Percentiles rank a stretch among this genome's conserved stretches.
phyloP scores from a whole-genome alignment of 2,888 invertebrate genomes.

The Cetonia aurata region DNA sequence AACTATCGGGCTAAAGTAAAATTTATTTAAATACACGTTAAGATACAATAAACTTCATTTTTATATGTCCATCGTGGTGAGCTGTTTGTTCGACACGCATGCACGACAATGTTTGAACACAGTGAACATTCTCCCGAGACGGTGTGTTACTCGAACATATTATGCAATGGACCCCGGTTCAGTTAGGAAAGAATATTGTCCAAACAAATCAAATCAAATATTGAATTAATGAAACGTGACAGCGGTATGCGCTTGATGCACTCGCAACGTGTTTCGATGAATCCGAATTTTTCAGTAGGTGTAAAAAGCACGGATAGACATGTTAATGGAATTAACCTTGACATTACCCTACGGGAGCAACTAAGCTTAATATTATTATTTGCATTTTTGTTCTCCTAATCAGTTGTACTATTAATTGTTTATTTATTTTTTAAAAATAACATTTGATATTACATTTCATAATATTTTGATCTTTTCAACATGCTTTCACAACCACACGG shows the following conservation, averaged over 20 bases:
- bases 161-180: conserved; percentile 36
- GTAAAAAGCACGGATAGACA: conserved; percentile 55
- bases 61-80: background rate
- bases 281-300: conserved; percentile 48
- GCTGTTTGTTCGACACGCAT: conserved; percentile 28
- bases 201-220: conserved; percentile 45
- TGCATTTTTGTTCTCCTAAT: conserved; percentile 5
- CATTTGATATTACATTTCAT: no score
- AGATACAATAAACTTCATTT: conserved; percentile 23
- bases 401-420: background rate
- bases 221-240: conserved; percentile 44
- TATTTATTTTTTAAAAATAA: no score
- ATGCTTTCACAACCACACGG: no score
- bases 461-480: no score
- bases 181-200: conserved; percentile 41
- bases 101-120: conserved; percentile 29
- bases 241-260: conserved; percentile 42
- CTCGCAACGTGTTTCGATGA: conserved; percentile 32
- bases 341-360: conserved; percentile 50
- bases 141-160: conserved; percentile 31
- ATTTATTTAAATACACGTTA: conserved; percentile 11
- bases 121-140: conserved; percentile 33
- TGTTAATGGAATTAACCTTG: conserved; percentile 54
- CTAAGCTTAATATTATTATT: conserved; percentile 20
- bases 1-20: background rate